Base-by-base conservation (phyloP, 2,888 invertebrate species). In the Troides aeacus region DNA sequence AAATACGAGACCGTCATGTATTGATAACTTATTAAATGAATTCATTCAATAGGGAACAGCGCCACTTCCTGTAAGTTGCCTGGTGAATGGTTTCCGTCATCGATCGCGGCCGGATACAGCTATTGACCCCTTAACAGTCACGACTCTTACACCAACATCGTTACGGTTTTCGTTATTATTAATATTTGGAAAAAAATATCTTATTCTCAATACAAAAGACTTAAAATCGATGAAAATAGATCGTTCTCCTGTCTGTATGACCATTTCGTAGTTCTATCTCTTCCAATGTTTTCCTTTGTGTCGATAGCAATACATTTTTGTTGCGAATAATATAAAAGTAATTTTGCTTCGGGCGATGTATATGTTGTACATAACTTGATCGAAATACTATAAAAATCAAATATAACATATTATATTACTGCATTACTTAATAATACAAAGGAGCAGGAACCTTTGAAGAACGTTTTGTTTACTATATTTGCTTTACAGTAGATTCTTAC, bases 41-140 rank as follows among this genome's bases (percentile, higher is more conserved):
- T 76, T 78, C 77, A 81, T 79, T 77, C 77, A 72, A 74, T 75
- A 73, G 75, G 79, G 77, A 78, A 75, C 76, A 72, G 70, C 74
- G 76, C 74, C 76, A 78, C 81, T 84, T 87, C 86, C 86, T 79
- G 79, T 79, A 77, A 77, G 80, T 75, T 78, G 77, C 76, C 80
- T 78, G 78, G 75, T 79, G 74, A 74, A 60, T 64, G 68, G 78
- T 78, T 86, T 87, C 88, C 86, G 84, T 82, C 75, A 86, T 88
- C 86, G 88, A 88, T 86, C 85, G 83, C 85, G 87, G 86, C 86
- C 84, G 83, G 81, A 84, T 82, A 84, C 82, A 78, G 83, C 81
- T 85, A 85, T 87, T 87, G 87, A 86, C 86, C 85, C 84, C 78
- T 75, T 84, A 81, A 81, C 80, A 84, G 79, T 81, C 79, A 79